These are phyloP conservation scores for Hipparchia sbordonii DNA, from an alignment of 2,888 invertebrate species.

Conservation along the genomic window DNA sequence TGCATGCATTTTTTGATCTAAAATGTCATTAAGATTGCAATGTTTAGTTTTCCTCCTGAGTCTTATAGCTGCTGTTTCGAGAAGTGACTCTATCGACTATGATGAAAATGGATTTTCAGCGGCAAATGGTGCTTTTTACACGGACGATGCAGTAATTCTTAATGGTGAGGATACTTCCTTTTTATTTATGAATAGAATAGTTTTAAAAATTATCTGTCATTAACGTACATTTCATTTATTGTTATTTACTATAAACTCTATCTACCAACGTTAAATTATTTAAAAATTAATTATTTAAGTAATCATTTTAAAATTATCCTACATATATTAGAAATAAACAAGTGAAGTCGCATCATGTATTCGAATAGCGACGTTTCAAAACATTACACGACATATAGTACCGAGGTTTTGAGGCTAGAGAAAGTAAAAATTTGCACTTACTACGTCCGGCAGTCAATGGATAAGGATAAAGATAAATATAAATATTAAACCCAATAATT, in stretches of 20 bases:
- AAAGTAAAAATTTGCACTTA: slow-evolving; percentile 75
- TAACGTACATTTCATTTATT: too few species aligned
- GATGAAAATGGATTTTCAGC: slow-evolving; percentile 63
- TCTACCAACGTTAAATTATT: too few species aligned
- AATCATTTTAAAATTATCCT: background rate
- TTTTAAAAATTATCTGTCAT: background rate
- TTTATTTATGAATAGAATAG: background rate
- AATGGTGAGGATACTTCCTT: slow-evolving; percentile 64
- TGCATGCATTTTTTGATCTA: slow-evolving; percentile 45
- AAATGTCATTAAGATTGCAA: slow-evolving; percentile 33
- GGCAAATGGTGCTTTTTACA: slow-evolving; percentile 69
- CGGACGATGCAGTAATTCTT: slow-evolving; percentile 75
- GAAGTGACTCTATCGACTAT: slow-evolving; percentile 57
- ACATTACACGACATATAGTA: slow-evolving; percentile 70
- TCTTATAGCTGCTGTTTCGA: slow-evolving; percentile 57
- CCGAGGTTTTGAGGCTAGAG: slow-evolving; percentile 81
- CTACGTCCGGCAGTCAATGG: slow-evolving; percentile 54
- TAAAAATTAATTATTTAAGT: too few species aligned
- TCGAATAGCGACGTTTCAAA: slow-evolving; percentile 60
- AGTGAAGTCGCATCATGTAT: slow-evolving; percentile 40
- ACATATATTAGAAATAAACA: background rate
- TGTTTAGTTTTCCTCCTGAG: slow-evolving; percentile 51
- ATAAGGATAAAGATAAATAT: slow-evolving; percentile 21
- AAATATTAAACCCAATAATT: slow-evolving; percentile 1
- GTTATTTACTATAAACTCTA: too few species aligned